A percentile compares a stretch with the other conserved stretches of the same genome.
These are phyloP conservation scores for Chunga burmeisteri DNA, from an alignment of 2,113 vertebrate genomes.

Conservation along the genomic window DNA sequence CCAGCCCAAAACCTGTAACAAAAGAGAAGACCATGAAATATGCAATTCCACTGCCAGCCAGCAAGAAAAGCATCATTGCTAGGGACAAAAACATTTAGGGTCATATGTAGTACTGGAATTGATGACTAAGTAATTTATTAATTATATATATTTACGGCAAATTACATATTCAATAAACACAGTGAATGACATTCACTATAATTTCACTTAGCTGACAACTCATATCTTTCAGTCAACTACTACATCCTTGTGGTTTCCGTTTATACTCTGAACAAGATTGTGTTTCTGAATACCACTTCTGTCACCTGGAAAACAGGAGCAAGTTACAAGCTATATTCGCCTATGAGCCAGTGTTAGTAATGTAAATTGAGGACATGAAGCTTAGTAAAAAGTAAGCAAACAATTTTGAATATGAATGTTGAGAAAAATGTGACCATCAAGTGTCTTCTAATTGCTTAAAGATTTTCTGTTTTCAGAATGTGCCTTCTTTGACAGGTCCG, in stretches of 20 bases:
- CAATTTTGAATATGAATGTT: not conserved
- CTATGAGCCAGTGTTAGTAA: not conserved
- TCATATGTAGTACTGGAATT: not conserved
- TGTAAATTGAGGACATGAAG: not conserved
- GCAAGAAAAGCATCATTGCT: not conserved
- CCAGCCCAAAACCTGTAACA: slow-evolving; percentile 92
- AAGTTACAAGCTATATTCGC: not conserved
- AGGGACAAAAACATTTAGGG: not conserved
- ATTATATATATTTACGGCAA: not conserved
- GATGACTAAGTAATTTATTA: not conserved
- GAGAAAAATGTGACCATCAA: not conserved
- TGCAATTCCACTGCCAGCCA: not conserved
- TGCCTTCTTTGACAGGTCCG: not conserved
- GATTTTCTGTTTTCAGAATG: not conserved
- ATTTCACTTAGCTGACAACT: not conserved
- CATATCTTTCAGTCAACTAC: not conserved
- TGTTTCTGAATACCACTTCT: not conserved
- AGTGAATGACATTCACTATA: not conserved
- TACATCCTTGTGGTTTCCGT: not conserved
- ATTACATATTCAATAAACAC: not conserved
- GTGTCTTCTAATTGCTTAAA: not conserved
- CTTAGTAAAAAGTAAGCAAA: not conserved
- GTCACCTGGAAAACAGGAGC: not conserved
- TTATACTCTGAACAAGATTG: not conserved
- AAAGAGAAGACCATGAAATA: not conserved